phyloP scores from a whole-genome alignment of 2,113 vertebrate species.

The Pygoscelis adeliae region DNA sequence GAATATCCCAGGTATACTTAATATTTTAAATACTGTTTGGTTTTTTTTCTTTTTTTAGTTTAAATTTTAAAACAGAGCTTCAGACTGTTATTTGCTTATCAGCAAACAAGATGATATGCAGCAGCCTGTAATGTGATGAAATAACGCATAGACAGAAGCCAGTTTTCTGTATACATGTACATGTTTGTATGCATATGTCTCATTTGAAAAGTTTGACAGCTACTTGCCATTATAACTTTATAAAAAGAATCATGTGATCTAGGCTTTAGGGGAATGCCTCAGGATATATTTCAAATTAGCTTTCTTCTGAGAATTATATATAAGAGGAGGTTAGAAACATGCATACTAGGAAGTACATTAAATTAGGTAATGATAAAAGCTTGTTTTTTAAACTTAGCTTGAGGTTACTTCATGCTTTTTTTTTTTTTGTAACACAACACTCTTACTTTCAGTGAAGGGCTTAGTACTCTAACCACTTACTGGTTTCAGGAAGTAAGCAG shows the following conservation, averaged over 20 bases:
- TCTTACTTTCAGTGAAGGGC: background rate
- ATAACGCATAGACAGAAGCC: background rate
- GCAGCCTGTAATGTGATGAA: background rate
- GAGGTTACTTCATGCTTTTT: background rate
- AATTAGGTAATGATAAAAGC: background rate
- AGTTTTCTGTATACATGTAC: background rate
- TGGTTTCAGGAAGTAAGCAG: background rate
- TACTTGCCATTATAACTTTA: background rate
- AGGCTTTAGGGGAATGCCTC: background rate
- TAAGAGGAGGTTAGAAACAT: background rate
- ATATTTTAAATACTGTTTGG: background rate
- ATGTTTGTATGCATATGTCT: background rate
- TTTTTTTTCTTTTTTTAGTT: background rate
- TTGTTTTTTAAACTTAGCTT: background rate
- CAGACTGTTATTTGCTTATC: background rate
- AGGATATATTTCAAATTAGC: background rate
- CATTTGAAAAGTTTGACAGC: background rate
- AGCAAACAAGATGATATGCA: background rate
- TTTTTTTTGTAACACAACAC: background rate
- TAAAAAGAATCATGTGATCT: background rate
- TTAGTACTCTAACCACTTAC: background rate
- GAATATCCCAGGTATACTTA: constrained; percentile 89
- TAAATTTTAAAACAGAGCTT: background rate
- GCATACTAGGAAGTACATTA: background rate
- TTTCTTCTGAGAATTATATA: background rate